Evolutionary conservation across 2,888 invertebrate genomes (phyloP).

Genomic region (Acrobasis suavella): DNA sequence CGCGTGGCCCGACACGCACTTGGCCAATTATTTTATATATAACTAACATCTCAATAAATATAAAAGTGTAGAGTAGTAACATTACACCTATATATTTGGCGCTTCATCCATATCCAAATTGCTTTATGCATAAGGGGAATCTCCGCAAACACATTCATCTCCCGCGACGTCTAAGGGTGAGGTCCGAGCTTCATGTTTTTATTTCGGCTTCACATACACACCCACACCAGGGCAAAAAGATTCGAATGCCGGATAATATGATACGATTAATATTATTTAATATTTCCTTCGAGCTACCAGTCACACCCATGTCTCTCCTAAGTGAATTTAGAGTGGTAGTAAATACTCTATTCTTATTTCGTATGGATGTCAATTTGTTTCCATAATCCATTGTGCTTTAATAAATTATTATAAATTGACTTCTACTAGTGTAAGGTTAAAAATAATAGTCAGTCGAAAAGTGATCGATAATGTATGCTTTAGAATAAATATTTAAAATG

Average conservation of each 20-base stretch:
- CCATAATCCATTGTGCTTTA: background rate
- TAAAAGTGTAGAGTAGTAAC: too few species aligned
- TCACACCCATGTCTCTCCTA: background rate
- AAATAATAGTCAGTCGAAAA: background rate
- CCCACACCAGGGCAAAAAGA: too few species aligned
- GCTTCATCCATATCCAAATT: conserved; percentile 6
- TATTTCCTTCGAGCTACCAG: too few species aligned
- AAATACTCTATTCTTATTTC: background rate
- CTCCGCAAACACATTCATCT: background rate
- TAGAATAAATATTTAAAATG: too few species aligned
- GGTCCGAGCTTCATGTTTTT: background rate
- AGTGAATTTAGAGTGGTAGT: background rate
- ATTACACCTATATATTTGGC: background rate
- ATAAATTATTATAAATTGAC: conserved; percentile 5
- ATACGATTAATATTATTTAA: background rate
- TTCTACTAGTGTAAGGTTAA: background rate
- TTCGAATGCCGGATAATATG: background rate
- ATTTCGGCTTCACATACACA: background rate
- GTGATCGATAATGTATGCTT: background rate
- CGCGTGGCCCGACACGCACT: too few species aligned
- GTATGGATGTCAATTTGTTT: conserved; percentile 4
- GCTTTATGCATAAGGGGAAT: conserved; percentile 5
- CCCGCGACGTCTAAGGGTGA: background rate
- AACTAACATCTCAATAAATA: too few species aligned
- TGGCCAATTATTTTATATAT: too few species aligned